Evolutionary conservation across 1,140 invertebrate species (phyloP), one percentile per base, ranked within the genome.

Genomic region (Adelges cooleyi): DNA sequence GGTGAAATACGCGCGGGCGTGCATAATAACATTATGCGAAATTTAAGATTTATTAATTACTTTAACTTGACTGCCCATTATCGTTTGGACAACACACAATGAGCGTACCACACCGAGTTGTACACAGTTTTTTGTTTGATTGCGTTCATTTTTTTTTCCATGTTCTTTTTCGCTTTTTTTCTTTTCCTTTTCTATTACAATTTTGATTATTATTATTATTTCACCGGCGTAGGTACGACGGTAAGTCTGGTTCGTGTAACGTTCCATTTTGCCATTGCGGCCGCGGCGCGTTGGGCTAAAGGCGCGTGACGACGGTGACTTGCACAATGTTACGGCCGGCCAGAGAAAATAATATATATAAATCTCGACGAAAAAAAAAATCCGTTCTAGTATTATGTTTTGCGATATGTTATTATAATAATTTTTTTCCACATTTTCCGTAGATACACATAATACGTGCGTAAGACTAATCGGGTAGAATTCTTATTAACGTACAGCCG

Each of bases 271-370:
- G n/a, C n/a, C n/a, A n/a, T n/a, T 23, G 53, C 36, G 53, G 38
- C 22, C 38, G 29, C n/a, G 20, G n/a, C 36, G 53, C 10, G 38
- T 54, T 15, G 36, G 52, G 36, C 36, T 42, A 56, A 42, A 56
- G 53, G 53, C 53, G 53, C 40, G 53, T 59, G 53, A 59, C 53
- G 53, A 59, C 40, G 40, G 40, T 59, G 53, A 59, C 53, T 59
- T 59, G 53, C 53, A 44, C 53, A 59, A 59, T 18, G 53, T 59
- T 59, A 59, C 53, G 53, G 53, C 53, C 10, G 53, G 53, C 38
- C 53, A 59, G 22, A 38, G 40, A 17, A 6, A 33, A 33, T n/a
- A n/a, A n/a, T n/a, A n/a, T n/a, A n/a, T 33, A 11, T 33, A 33
- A 6, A 59, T 42, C 25, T 59, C 53, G 15, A 44, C 5, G 38